phyloP scores from a whole-genome alignment of 2,888 invertebrate species.

The Lottia scabra region DNA sequence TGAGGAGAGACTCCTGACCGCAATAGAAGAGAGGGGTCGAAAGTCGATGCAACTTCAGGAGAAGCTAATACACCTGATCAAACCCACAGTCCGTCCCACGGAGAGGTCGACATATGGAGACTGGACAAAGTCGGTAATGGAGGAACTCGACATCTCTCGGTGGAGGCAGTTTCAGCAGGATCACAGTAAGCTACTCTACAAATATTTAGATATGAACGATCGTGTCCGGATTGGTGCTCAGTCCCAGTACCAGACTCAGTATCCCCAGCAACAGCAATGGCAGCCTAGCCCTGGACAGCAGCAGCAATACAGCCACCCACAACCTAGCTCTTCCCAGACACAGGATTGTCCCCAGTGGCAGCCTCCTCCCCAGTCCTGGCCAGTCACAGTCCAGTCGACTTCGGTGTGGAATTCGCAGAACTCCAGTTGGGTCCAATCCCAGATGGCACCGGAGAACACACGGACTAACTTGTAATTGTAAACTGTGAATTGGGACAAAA shows the following conservation, averaged over 20 bases:
- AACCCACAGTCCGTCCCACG: no score
- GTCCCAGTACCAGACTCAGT: not conserved
- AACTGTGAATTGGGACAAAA: not conserved
- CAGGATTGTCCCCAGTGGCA: not conserved
- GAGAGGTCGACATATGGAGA: no score
- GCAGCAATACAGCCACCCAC: not conserved
- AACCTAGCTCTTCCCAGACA: not conserved
- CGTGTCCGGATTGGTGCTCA: not conserved
- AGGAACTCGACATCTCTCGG: conserved; percentile 16
- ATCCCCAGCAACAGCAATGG: not conserved
- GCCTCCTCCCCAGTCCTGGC: not conserved
- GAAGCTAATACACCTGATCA: no score
- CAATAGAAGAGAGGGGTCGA: not conserved
- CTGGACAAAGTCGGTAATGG: no score
- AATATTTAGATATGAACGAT: conserved; percentile 17
- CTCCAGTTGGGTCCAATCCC: no score
- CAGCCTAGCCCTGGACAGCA: not conserved
- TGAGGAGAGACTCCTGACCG: not conserved
- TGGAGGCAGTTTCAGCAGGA: conserved; percentile 22
- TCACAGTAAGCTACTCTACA: conserved; percentile 17
- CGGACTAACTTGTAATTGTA: not conserved
- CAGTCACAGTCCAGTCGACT: not conserved
- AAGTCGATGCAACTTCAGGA: conserved; percentile 16
- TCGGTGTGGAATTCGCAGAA: no score
- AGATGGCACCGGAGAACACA: not conserved